These are phyloP conservation scores for Gnatocerus cornutus DNA, from an alignment of 2,888 invertebrate genomes.

Conservation along the genomic window DNA sequence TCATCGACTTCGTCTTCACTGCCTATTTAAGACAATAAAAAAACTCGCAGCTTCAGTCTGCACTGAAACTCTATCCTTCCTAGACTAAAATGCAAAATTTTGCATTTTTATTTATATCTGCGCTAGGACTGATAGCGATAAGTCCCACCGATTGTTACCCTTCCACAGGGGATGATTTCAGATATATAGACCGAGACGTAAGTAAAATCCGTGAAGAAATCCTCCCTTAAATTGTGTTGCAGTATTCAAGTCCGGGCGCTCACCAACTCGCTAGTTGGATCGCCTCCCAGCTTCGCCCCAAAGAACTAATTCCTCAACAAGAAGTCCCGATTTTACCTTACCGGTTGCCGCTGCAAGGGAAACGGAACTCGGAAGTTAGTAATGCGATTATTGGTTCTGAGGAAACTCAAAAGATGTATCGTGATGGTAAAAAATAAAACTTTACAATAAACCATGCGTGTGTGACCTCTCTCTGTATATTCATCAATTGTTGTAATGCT, in stretches of 20 bases:
- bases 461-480: slow-evolving; percentile 19
- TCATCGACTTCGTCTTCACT: neutral
- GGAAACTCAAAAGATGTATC: slow-evolving; percentile 66
- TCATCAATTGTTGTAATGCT: slow-evolving; percentile 20
- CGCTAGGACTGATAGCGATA: neutral
- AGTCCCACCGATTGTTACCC: slow-evolving; percentile 47
- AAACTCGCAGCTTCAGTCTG: slow-evolving; percentile 14
- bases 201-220: slow-evolving; percentile 21
- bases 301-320: slow-evolving; percentile 59
- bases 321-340: slow-evolving; percentile 62
- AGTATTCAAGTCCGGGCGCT: slow-evolving; percentile 63
- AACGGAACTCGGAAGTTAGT: slow-evolving; percentile 66
- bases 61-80: neutral
- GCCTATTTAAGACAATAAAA: slow-evolving; percentile 23
- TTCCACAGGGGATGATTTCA: slow-evolving; percentile 48
- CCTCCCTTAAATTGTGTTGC: slow-evolving; percentile 9
- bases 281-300: slow-evolving; percentile 63
- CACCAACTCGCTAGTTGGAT: slow-evolving; percentile 68
- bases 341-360: slow-evolving; percentile 61
- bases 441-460: slow-evolving; percentile 13
- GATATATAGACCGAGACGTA: slow-evolving; percentile 53
- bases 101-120: slow-evolving; percentile 2
- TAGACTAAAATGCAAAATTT: slow-evolving; percentile 6
- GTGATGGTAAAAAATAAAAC: slow-evolving; percentile 58
- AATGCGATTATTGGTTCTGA: slow-evolving; percentile 66